Conservation (phyloP, 2,888 invertebrate genomes). For the Onchidella celtica region DNA sequence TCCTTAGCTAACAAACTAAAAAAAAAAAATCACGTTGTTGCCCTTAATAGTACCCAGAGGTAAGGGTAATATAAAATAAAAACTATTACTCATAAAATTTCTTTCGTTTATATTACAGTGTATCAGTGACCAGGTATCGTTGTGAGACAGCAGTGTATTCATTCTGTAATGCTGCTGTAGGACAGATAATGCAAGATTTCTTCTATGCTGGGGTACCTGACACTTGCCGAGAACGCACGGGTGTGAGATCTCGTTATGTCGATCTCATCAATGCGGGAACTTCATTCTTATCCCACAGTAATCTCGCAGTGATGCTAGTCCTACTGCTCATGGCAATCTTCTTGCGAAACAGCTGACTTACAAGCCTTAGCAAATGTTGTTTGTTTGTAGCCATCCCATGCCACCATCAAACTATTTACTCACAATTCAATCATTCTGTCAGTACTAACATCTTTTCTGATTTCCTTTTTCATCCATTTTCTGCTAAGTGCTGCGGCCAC, state of each 20-base stretch:
- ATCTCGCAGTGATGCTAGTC: not conserved
- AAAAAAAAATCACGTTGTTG: no score
- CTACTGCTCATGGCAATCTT: not conserved
- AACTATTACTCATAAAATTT: no score
- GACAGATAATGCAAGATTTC: slow-evolving; percentile 57
- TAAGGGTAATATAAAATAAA: no score
- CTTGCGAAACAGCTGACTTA: not conserved
- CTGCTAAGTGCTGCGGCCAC: not conserved
- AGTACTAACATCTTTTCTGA: no score
- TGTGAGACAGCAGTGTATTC: slow-evolving; percentile 58
- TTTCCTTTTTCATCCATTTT: no score
- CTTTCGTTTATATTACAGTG: no score
- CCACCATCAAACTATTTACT: no score
- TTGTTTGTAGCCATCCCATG: not conserved
- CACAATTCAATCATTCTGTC: no score
- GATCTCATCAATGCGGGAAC: slow-evolving; percentile 36
- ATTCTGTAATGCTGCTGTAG: slow-evolving; percentile 51
- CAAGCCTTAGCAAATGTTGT: not conserved
- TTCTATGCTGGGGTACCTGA: slow-evolving; percentile 55
- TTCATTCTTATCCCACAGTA: not conserved
- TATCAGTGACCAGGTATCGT: slow-evolving; percentile 53
- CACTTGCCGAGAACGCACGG: slow-evolving; percentile 48
- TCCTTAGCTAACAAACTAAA: no score
- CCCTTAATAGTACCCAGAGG: no score
- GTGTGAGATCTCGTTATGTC: slow-evolving; percentile 53